Conservation (phyloP, 2,888 invertebrate genomes). For the Hemithea aestivaria region DNA sequence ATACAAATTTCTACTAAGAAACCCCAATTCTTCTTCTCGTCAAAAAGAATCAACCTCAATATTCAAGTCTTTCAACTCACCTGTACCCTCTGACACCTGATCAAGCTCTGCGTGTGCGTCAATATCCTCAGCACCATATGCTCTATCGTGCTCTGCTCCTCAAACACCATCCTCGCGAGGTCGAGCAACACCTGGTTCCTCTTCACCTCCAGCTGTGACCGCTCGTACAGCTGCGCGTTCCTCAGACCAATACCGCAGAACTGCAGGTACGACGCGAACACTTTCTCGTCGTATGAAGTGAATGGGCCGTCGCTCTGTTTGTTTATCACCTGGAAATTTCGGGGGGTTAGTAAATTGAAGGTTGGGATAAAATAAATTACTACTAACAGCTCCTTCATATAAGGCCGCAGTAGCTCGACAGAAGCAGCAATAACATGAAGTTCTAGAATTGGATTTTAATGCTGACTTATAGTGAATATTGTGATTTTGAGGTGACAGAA, state of each 20-base stretch:
- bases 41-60: too few species aligned
- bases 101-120: constrained; percentile 95
- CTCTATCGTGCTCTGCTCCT: constrained; percentile 97
- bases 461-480: too few species aligned
- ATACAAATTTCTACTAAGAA: too few species aligned
- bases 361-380: too few species aligned
- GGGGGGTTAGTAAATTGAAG: too few species aligned
- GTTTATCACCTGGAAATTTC: constrained; percentile 87
- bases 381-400: too few species aligned
- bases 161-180: constrained; percentile 97
- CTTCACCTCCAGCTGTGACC: constrained; percentile 96
- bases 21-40: too few species aligned
- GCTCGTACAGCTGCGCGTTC: constrained; percentile 97
- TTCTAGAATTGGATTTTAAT: too few species aligned
- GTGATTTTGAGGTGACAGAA: too few species aligned
- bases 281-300: constrained; percentile 92
- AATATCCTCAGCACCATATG: constrained; percentile 96
- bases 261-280: constrained; percentile 95
- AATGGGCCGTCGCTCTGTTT: constrained; percentile 92
- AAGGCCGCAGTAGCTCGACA: too few species aligned
- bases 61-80: too few species aligned
- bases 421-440: too few species aligned
- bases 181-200: constrained; percentile 96
- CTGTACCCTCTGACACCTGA: constrained; percentile 97
- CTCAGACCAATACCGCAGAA: constrained; percentile 97